Evolutionary conservation across 1,140 invertebrate genomes (phyloP), one percentile per base, ranked within the genome.

Genomic region (Leptopilina boulardi): DNA sequence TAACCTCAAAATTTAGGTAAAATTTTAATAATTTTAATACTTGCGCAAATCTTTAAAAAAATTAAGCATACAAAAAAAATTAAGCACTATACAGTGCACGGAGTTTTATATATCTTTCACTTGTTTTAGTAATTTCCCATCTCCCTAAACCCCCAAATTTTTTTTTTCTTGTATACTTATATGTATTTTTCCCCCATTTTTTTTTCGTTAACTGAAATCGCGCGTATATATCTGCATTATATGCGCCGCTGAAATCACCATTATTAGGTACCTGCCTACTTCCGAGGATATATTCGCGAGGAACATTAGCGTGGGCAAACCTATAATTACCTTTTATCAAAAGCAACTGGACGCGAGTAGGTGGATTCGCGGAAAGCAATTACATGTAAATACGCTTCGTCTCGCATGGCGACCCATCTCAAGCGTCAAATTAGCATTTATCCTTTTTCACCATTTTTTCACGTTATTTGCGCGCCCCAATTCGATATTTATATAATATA

Each of bases 301-400:
- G 82, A 85, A 83, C 82, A 87, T 88, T 88, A 87, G 86, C 87
- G 83, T 87, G 88, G 87, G 86, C 86, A 88, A 87, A 86, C 87
- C 87, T 81, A 83, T 87, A 89, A 89, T 89, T 89, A 89, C 81
- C 84, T 86, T 80, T 89, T 89, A 89, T 89, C 88, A 89, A 89
- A 89, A 89, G 86, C 87, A 87, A 87, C 86, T 87, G 84, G 86
- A 85, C 83, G 84, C 86, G 85, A 86, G 87, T 89, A 87, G 88
- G 87, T 87, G 87, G 84, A 88, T 89, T 89, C 87, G 84, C 79
- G 87, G 88, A 89, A 89, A 85, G 85, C 88, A 88, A 89, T 89
- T 89, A 89, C 88, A 89, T 89, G 88, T 88, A 89, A 89, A 89
- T 89, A 84, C 77, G 84, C 81, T 79, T 79, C 86, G 88, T 88